Percentiles rank a stretch among this genome's conserved stretches.
These are phyloP conservation scores for Silurus asotus DNA, from an alignment of 2,113 vertebrate species.

Conservation along the genomic window DNA sequence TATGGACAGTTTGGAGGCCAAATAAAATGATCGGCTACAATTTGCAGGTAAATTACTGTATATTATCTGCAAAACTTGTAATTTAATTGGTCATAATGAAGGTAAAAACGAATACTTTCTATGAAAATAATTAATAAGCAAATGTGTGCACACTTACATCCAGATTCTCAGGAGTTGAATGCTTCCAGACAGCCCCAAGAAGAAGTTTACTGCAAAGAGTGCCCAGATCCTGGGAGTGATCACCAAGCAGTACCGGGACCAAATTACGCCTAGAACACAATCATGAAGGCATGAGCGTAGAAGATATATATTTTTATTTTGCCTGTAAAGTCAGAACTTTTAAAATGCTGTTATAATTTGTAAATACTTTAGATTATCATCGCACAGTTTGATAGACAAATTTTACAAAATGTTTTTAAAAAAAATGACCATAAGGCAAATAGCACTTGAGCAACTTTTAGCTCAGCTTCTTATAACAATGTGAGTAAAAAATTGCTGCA, in stretches of 20 bases:
- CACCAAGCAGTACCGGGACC: conserved; percentile 88
- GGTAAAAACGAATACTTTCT: not conserved
- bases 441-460: not conserved
- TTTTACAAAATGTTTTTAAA: not conserved
- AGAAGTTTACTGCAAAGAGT: conserved; percentile 87
- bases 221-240: conserved; percentile 88
- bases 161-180: conserved; percentile 84
- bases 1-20: not conserved
- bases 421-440: not conserved
- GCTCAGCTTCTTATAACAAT: not conserved
- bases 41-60: not conserved
- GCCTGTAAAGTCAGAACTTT: not conserved
- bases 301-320: not conserved
- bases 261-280: conserved; percentile 77
- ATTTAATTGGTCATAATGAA: not conserved
- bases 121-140: not conserved
- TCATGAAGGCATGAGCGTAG: not conserved
- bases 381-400: not conserved
- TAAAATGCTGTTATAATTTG: not conserved
- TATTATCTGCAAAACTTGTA: not conserved
- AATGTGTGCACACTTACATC: conserved; percentile 70
- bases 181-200: conserved; percentile 82
- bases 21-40: not conserved
- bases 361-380: not conserved
- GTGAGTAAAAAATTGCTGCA: not conserved